Evolutionary conservation across 1,140 invertebrate species (phyloP).

Genomic region (Platorchestia sp.): DNA sequence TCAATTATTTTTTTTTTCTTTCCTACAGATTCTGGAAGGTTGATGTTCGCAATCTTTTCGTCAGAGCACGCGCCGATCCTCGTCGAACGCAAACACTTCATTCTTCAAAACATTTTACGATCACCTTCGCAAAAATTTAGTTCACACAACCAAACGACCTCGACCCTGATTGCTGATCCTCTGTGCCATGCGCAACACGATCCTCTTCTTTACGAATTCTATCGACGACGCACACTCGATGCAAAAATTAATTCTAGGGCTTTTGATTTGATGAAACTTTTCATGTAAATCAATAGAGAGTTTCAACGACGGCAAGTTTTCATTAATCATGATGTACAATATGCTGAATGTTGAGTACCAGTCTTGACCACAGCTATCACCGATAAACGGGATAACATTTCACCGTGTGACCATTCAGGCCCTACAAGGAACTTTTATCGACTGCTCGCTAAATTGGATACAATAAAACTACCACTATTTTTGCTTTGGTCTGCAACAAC

Average conservation of each 20-base stretch:
- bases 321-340: not conserved
- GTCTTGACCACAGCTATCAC: not conserved
- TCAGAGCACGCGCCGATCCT: not conserved
- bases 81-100: not conserved
- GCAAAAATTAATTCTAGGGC: not conserved
- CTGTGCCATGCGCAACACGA: not conserved
- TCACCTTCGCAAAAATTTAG: not conserved
- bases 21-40: not conserved
- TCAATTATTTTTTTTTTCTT: not conserved
- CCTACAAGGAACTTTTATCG: not conserved
- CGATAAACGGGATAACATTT: not conserved
- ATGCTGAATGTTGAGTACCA: not conserved
- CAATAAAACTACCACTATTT: not conserved
- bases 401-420: not conserved
- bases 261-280: not conserved
- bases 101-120: not conserved
- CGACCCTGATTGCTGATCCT: not conserved
- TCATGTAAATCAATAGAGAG: not conserved
- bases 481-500: not conserved
- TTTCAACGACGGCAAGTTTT: not conserved
- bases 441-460: not conserved
- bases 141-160: not conserved
- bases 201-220: not conserved
- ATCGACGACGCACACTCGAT: not conserved
- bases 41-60: not conserved